phyloP scores from a whole-genome alignment of 1,140 invertebrate genomes.

The Calycopis cecrops region DNA sequence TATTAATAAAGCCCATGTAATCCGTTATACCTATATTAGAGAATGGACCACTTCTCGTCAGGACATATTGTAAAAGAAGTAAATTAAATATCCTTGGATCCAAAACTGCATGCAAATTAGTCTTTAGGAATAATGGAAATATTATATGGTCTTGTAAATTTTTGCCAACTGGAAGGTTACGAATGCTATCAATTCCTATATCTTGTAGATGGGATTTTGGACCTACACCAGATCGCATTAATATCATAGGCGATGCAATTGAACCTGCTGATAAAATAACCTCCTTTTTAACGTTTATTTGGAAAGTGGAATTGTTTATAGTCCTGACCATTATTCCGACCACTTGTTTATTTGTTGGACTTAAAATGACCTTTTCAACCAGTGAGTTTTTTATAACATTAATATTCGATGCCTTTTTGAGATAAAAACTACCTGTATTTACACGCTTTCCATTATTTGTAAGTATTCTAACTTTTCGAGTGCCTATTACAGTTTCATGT shows the following conservation, averaged over 20 bases:
- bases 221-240: conserved; percentile 69
- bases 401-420: conserved; percentile 78
- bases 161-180: conserved; percentile 81
- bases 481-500: conserved; percentile 61
- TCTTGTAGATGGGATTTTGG: conserved; percentile 54
- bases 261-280: conserved; percentile 75
- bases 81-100: conserved; percentile 31
- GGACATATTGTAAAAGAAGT: conserved; percentile 46
- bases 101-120: conserved; percentile 32
- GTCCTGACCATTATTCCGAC: conserved; percentile 52
- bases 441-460: conserved; percentile 76
- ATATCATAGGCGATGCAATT: conserved; percentile 73
- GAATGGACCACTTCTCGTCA: conserved; percentile 45
- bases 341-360: conserved; percentile 37
- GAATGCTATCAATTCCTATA: conserved; percentile 65
- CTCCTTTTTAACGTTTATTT: conserved; percentile 69
- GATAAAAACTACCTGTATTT: conserved; percentile 77
- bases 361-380: conserved; percentile 49
- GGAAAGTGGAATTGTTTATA: conserved; percentile 31
- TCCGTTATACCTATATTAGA: conserved; percentile 46
- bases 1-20: conserved; percentile 52
- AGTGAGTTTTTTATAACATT: conserved; percentile 60
- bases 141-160: conserved; percentile 81
- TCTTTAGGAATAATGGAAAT: conserved; percentile 47
- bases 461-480: conserved; percentile 50